phyloP scores from a whole-genome alignment of 1,140 invertebrate genomes.

The Diprion similis region DNA sequence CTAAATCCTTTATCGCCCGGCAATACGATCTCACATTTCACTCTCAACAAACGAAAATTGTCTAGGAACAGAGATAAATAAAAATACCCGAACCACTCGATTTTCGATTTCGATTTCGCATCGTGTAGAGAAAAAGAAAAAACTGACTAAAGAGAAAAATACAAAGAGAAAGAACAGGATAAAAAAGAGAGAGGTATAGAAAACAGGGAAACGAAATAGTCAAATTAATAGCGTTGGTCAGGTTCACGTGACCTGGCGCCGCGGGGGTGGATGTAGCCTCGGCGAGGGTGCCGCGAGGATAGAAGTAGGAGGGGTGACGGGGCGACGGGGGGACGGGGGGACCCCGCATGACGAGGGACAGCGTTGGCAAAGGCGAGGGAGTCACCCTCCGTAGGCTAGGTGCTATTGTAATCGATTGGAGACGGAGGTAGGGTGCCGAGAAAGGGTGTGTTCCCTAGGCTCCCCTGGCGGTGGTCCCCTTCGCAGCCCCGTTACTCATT shows the following conservation, averaged over 20 bases:
- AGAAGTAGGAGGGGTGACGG: conserved; percentile 10
- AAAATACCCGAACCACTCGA: no score
- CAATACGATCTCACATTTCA: no score
- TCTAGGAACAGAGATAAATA: no score
- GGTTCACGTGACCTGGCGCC: conserved; percentile 4
- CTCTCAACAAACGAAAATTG: no score
- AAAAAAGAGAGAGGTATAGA: no score
- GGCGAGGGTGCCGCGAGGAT: not conserved
- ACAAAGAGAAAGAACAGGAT: no score
- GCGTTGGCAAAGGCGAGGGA: conserved; percentile 28
- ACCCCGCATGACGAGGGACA: conserved; percentile 12
- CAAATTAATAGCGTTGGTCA: not conserved
- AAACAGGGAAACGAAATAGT: not conserved
- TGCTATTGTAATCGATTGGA: conserved; percentile 56
- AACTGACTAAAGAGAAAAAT: no score
- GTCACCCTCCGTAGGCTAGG: conserved; percentile 43
- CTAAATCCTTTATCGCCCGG: no score
- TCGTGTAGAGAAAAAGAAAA: no score
- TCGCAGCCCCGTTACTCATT: conserved; percentile 50
- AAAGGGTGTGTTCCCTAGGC: conserved; percentile 21
- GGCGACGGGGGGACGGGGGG: conserved; percentile 19
- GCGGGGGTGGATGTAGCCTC: not conserved
- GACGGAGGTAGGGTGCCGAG: conserved; percentile 37
- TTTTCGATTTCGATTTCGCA: no score
- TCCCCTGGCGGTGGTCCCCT: conserved; percentile 42